Evolutionary conservation across 2,888 invertebrate genomes (phyloP).

Genomic region (Antitype chi): DNA sequence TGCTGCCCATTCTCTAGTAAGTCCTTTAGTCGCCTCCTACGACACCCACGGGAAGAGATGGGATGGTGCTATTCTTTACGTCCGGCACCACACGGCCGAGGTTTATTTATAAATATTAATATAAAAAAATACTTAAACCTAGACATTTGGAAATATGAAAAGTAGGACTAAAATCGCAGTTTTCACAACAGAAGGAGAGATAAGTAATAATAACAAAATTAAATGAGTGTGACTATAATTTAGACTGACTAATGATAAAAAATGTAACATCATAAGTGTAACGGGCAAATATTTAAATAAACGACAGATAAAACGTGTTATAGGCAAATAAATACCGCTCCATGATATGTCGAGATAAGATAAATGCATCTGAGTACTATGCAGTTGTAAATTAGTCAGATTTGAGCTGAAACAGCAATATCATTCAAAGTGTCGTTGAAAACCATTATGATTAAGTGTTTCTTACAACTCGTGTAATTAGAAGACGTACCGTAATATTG

Average conservation of each 20-base stretch:
- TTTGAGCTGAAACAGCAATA: constrained; percentile 39
- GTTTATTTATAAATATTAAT: no score
- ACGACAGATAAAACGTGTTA: constrained; percentile 65
- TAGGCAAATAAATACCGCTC: constrained; percentile 68
- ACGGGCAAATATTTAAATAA: constrained; percentile 68
- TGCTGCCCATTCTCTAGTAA: no score
- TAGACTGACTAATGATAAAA: constrained; percentile 45
- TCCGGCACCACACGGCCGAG: no score
- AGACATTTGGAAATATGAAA: not conserved
- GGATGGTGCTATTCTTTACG: no score
- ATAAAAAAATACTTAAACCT: not conserved
- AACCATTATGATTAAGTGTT: constrained; percentile 23
- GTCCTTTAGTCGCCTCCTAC: no score
- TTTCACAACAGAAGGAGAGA: not conserved
- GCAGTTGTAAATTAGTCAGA: constrained; percentile 64
- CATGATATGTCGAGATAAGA: constrained; percentile 71
- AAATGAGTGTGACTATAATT: constrained; percentile 19
- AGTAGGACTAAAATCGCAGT: not conserved
- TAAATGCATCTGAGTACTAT: constrained; percentile 67
- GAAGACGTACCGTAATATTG: not conserved
- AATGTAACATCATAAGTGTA: constrained; percentile 64
- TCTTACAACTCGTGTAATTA: constrained; percentile 6
- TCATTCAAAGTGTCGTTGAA: constrained; percentile 20
- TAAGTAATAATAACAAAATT: not conserved
- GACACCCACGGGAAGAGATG: no score